phyloP scores from a whole-genome alignment of 2,113 vertebrate genomes.

The Micronycteris hirsuta region DNA sequence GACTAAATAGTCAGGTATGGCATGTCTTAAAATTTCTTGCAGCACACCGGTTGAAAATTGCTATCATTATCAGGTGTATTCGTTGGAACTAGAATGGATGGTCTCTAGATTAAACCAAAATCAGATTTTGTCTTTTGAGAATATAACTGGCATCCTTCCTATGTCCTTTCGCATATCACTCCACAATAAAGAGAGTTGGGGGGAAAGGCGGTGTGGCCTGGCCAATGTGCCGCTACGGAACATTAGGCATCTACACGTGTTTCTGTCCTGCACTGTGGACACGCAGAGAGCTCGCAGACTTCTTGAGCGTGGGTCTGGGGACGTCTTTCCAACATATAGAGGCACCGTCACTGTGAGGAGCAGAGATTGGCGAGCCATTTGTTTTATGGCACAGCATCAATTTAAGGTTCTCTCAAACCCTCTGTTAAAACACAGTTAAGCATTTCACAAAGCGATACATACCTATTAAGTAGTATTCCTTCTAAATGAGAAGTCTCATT shows the following conservation, averaged over 20 bases:
- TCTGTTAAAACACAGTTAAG: background rate
- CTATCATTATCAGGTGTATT: background rate
- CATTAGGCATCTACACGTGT: background rate
- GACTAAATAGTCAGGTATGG: no score
- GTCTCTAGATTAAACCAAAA: background rate
- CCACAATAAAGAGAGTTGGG: background rate
- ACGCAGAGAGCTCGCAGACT: background rate
- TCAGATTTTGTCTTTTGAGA: background rate
- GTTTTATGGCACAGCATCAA: background rate
- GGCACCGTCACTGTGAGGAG: background rate
- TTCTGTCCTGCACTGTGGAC: background rate
- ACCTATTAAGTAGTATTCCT: background rate
- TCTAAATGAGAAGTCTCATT: background rate
- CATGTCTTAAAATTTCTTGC: no score
- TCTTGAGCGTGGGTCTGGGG: background rate
- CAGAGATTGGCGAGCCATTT: background rate
- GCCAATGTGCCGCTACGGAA: background rate
- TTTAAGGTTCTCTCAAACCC: background rate
- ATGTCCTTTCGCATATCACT: background rate
- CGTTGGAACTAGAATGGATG: background rate
- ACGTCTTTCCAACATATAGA: background rate
- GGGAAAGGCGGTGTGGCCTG: background rate
- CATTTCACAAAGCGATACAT: background rate
- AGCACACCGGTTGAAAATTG: no score
- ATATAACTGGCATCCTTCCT: background rate